Evolutionary conservation across 2,888 invertebrate genomes (phyloP).

Genomic region (Encarsia formosa): DNA sequence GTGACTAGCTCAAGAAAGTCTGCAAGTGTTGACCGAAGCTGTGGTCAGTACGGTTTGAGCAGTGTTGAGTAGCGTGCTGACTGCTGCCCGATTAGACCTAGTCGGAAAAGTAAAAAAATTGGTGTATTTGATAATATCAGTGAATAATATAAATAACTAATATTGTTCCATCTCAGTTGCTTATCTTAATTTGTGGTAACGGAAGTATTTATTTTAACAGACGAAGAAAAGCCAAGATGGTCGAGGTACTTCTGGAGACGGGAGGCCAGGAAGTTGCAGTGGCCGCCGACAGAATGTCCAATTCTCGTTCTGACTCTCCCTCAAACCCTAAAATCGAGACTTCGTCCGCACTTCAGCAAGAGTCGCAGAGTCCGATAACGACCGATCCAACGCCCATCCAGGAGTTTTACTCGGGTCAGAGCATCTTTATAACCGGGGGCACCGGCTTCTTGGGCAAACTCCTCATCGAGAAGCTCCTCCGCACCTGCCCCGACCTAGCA

Average conservation of each 20-base stretch:
- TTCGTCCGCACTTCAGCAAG: background rate
- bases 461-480: constrained; percentile 65
- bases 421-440: constrained; percentile 61
- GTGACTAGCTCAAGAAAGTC: no score
- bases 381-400: constrained; percentile 46
- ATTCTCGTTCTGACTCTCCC: background rate
- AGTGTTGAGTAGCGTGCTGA: no score
- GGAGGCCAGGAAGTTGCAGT: constrained; percentile 46
- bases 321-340: constrained; percentile 28
- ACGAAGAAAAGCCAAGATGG: constrained; percentile 34
- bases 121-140: no score
- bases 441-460: constrained; percentile 69
- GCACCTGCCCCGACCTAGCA: constrained; percentile 59
- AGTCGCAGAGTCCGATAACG: constrained; percentile 1
- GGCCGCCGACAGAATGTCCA: constrained; percentile 37
- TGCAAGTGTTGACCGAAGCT: no score
- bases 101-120: no score
- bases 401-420: constrained; percentile 55
- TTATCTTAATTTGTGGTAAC: no score
- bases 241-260: constrained; percentile 46
- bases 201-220: no score
- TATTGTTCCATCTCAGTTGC: no score
- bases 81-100: no score
- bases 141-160: no score
- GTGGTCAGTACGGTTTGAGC: no score